Evolutionary conservation across 2,888 invertebrate species (phyloP).

Genomic region (Melanostoma mellinum): DNA sequence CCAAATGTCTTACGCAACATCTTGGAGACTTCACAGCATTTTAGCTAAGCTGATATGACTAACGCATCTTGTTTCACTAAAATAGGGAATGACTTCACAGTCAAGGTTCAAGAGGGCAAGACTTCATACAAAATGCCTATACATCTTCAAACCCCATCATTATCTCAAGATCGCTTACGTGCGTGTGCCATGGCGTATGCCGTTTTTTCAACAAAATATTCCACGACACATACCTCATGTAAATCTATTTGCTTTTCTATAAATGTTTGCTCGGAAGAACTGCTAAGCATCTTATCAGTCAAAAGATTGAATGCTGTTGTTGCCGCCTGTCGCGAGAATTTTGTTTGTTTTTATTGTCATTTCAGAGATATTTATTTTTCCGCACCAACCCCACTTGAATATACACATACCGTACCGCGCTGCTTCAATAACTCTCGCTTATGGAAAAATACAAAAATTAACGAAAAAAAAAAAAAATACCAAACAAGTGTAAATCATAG

Average conservation of each 20-base stretch:
- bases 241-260: slow-evolving; percentile 14
- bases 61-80: too few relatives aligned
- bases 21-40: too few relatives aligned
- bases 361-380: slow-evolving; percentile 6
- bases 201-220: slow-evolving; percentile 45
- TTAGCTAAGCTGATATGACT: too few relatives aligned
- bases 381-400: neutral
- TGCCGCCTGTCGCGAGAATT: slow-evolving; percentile 7
- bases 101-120: too few relatives aligned
- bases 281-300: too few relatives aligned
- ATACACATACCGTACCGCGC: too few relatives aligned
- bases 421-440: neutral
- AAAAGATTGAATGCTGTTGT: slow-evolving; percentile 6
- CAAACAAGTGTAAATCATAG: slow-evolving; percentile 18
- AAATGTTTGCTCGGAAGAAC: neutral
- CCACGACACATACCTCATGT: slow-evolving; percentile 39
- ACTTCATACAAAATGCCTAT: too few relatives aligned
- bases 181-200: slow-evolving; percentile 68
- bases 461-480: neutral
- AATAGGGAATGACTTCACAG: too few relatives aligned
- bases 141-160: slow-evolving; percentile 1
- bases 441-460: slow-evolving; percentile 40
- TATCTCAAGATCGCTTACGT: slow-evolving; percentile 52
- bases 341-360: slow-evolving; percentile 22
- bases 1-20: too few relatives aligned